Evolutionary conservation across 2,113 vertebrate genomes (phyloP).

Genomic region (Grammomys dolichurus): DNA sequence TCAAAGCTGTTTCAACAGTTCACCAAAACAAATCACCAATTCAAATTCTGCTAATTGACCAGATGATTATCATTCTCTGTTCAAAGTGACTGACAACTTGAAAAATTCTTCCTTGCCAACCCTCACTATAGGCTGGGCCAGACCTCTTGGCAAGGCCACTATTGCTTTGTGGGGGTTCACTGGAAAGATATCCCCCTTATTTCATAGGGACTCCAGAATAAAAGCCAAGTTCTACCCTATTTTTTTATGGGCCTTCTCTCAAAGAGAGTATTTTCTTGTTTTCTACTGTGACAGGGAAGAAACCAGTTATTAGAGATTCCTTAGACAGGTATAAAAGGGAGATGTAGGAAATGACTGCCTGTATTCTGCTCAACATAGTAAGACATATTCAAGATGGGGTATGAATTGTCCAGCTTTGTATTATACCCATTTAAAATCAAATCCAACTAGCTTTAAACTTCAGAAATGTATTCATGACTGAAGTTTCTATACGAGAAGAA

Average conservation of each 20-base stretch:
- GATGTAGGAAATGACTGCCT: background rate
- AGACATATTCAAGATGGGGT: background rate
- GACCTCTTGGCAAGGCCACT: conserved; percentile 44
- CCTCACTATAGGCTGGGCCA: background rate
- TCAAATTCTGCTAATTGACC: conserved; percentile 69
- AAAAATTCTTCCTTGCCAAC: conserved; percentile 60
- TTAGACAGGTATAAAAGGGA: conserved; percentile 3
- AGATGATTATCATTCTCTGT: conserved; percentile 64
- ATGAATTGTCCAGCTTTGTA: conserved; percentile 13
- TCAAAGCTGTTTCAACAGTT: conserved; percentile 54
- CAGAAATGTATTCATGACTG: conserved; percentile 16
- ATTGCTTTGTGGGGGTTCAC: conserved; percentile 47
- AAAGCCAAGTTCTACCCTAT: background rate
- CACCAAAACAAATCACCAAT: conserved; percentile 65
- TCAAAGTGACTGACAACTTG: conserved; percentile 52
- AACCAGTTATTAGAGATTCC: background rate
- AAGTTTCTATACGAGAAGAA: background rate
- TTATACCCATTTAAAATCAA: conserved; percentile 21
- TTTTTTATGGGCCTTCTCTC: conserved; percentile 38
- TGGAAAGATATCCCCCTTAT: background rate
- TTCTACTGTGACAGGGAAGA: background rate
- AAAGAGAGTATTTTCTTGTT: conserved; percentile 30
- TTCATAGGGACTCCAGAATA: conserved; percentile 21
- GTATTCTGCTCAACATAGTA: background rate
- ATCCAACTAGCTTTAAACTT: conserved; percentile 33